Evolutionary conservation across 1,140 invertebrate genomes (phyloP).

Genomic region (Conopomorpha cramerella): DNA sequence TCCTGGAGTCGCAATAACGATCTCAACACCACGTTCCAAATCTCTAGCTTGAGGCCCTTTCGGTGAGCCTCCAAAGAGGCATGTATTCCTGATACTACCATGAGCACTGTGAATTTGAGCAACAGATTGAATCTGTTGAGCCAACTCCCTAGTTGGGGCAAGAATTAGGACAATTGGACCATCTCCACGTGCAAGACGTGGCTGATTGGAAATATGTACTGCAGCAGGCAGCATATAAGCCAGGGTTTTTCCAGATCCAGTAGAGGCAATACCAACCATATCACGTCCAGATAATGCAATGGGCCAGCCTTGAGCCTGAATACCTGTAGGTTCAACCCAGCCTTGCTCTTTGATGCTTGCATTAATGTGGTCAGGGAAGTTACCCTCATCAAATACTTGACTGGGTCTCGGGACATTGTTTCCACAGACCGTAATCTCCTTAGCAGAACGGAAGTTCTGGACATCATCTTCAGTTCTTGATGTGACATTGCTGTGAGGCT

Average conservation of each 20-base stretch:
- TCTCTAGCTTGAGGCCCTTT: constrained; percentile 93
- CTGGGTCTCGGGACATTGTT: constrained; percentile 84
- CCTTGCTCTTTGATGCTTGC: constrained; percentile 81
- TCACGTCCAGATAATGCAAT: constrained; percentile 90
- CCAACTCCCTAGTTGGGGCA: constrained; percentile 94
- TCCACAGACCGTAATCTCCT: constrained; percentile 88
- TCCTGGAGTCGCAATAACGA: constrained; percentile 96
- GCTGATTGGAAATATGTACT: constrained; percentile 77
- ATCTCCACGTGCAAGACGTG: constrained; percentile 74
- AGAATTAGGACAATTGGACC: constrained; percentile 92
- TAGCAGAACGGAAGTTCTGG: constrained; percentile 69
- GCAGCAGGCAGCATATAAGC: constrained; percentile 83
- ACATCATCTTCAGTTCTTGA: constrained; percentile 75
- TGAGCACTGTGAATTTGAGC: constrained; percentile 86
- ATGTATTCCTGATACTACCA: constrained; percentile 86
- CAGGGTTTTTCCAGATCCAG: constrained; percentile 89
- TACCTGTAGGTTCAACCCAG: constrained; percentile 84
- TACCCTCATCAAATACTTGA: constrained; percentile 86
- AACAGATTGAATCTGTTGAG: constrained; percentile 96
- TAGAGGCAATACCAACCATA: constrained; percentile 95
- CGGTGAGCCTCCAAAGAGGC: constrained; percentile 96
- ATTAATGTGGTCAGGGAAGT: constrained; percentile 84
- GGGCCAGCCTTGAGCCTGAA: constrained; percentile 90
- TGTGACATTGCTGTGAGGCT: constrained; percentile 78
- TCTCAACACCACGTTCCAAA: constrained; percentile 87